Conservation (phyloP, 1,140 invertebrate genomes). For the Lepidurus packardi region DNA sequence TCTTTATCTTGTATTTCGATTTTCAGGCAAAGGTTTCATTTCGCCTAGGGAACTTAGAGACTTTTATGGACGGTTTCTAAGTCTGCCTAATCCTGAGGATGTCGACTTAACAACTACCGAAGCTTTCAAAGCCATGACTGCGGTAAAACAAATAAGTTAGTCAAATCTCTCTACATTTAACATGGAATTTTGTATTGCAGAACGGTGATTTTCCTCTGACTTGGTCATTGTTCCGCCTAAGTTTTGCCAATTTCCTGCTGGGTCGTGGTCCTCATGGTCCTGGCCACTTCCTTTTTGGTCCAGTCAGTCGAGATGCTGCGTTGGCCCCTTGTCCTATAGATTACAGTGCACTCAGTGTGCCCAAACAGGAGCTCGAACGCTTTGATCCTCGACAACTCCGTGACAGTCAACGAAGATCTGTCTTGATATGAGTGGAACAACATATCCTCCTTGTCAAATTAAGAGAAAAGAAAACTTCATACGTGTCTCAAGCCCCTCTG, state of each 20-base stretch:
- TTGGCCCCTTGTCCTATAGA: slow-evolving; percentile 61
- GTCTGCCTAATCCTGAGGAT: slow-evolving; percentile 17
- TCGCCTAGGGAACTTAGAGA: slow-evolving; percentile 20
- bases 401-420: slow-evolving; percentile 58
- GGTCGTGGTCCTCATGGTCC: slow-evolving; percentile 64
- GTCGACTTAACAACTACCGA: slow-evolving; percentile 22
- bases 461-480: neutral
- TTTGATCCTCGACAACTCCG: slow-evolving; percentile 56
- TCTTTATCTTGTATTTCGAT: neutral
- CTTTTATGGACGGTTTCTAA: slow-evolving; percentile 26
- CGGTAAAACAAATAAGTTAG: neutral
- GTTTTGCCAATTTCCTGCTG: slow-evolving; percentile 64
- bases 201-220: slow-evolving; percentile 58
- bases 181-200: slow-evolving; percentile 47
- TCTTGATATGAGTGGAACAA: slow-evolving; percentile 48
- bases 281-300: slow-evolving; percentile 62
- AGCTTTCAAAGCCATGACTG: slow-evolving; percentile 27
- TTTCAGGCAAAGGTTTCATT: slow-evolving; percentile 22
- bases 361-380: slow-evolving; percentile 54
- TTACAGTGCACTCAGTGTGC: slow-evolving; percentile 61
- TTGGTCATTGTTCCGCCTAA: slow-evolving; percentile 58
- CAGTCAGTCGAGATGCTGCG: slow-evolving; percentile 51
- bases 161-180: neutral
- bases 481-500: neutral
- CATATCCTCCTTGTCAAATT: slow-evolving; percentile 7